These are phyloP conservation scores for Pao palembangensis DNA, from an alignment of 2,113 vertebrate species.

Conservation along the genomic window DNA sequence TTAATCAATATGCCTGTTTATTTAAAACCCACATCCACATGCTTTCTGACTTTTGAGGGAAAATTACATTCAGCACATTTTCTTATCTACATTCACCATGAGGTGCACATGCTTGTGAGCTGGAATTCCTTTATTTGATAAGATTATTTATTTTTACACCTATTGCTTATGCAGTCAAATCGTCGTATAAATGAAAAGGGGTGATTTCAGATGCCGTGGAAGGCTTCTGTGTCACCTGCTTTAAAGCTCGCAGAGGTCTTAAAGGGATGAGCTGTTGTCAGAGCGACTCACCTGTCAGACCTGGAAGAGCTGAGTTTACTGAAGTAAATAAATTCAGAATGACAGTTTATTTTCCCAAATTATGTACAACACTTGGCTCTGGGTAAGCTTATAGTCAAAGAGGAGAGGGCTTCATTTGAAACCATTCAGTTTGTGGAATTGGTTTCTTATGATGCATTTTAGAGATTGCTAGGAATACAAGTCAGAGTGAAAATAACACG, in stretches of 20 bases:
- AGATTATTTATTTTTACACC: conserved; percentile 17
- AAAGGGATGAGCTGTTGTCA: conserved; percentile 44
- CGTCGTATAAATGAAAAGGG: conserved; percentile 31
- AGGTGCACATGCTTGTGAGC: not conserved
- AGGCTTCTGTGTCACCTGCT: conserved; percentile 31
- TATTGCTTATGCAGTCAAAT: conserved; percentile 11
- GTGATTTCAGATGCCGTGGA: conserved; percentile 34
- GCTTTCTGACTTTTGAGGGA: conserved; percentile 8
- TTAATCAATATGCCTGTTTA: conserved; percentile 37
- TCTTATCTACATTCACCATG: conserved; percentile 23
- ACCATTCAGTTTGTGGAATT: too few relatives aligned
- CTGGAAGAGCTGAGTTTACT: not conserved
- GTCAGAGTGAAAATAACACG: too few relatives aligned
- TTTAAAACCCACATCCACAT: conserved; percentile 33
- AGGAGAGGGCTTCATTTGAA: too few relatives aligned
- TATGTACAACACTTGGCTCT: too few relatives aligned
- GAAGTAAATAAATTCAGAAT: not conserved
- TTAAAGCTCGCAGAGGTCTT: conserved; percentile 38
- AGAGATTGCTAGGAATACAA: too few relatives aligned
- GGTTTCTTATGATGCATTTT: too few relatives aligned
- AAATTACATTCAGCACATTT: conserved; percentile 13
- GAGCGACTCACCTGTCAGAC: conserved; percentile 8
- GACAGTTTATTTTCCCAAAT: too few relatives aligned
- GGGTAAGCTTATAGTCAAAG: too few relatives aligned
- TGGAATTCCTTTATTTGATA: conserved; percentile 20